Evolutionary conservation across 2,113 vertebrate genomes (phyloP), one percentile per base, ranked within the genome.

Genomic region (Astatoreochromis straeleni): DNA sequence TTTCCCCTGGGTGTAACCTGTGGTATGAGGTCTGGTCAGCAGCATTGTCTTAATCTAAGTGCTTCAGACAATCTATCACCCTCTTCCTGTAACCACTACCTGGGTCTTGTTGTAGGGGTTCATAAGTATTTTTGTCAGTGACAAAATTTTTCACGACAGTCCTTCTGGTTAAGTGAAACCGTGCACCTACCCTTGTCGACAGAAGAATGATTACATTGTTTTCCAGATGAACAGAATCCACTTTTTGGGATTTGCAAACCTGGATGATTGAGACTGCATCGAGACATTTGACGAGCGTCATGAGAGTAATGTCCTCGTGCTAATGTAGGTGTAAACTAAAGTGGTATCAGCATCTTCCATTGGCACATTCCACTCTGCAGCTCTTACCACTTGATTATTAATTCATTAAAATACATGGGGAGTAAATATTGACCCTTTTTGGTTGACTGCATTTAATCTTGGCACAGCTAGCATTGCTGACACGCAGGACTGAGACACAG

Each of bases 341-440:
- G 57, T 82, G 13, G 8, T 47, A 84, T 87, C 78, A 87, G 81
- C 63, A 73, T 89, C 73, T 84, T 90, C 45, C 68, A 9, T 60
- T 86, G 89, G 82, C 87, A 85, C 57, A 55, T 58, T 86, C 70
- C 47, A 88, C 82, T 78, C 53, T 9, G 11, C 60, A 82, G 73
- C 81, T 81, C n/a, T 65, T 57, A 81, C 68, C 47, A 53, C 51
- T 19, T 54, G 26, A 42, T 33, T 7, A 91, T 89, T 91, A 85
- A 91, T 93, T 88, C 10, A 82, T 89, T 79, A 73, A 87, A 92
- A 92, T 88, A 80, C 83, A 65, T 84, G 42, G 16, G 26, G 57
- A 85, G 90, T 70, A 89, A 91, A 91, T 89, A 92, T 93, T 93
- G 89, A 92, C 90, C 83, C 84, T 91, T 91, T 85, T 75, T 89